A percentile compares a stretch with the other conserved stretches of the same genome.
phyloP scores from a whole-genome alignment of 1,140 invertebrate species.

The Sitophilus oryzae region DNA sequence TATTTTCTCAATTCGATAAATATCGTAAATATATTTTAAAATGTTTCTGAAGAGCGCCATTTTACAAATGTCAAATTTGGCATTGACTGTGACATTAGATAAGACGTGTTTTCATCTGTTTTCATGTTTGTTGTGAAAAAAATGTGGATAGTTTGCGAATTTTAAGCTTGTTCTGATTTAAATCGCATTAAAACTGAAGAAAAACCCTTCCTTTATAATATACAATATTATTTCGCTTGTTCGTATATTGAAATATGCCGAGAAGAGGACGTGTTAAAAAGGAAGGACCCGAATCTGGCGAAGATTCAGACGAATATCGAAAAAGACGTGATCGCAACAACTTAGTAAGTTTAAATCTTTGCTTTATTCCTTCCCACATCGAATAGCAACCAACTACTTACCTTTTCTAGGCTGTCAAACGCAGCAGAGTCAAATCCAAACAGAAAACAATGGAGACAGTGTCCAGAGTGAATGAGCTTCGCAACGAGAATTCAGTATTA shows the following conservation, averaged over 20 bases:
- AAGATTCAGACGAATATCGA: constrained; percentile 73
- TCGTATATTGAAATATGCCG: constrained; percentile 34
- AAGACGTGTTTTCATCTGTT: not conserved
- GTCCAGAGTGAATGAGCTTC: constrained; percentile 67
- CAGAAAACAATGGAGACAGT: constrained; percentile 74
- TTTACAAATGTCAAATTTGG: too few relatives aligned
- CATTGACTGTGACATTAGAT: not conserved
- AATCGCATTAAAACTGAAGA: not conserved
- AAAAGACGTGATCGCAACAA: constrained; percentile 78
- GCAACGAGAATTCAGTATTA: constrained; percentile 76
- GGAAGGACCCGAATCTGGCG: constrained; percentile 47
- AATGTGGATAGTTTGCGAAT: not conserved
- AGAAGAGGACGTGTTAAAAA: constrained; percentile 35
- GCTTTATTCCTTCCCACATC: not conserved
- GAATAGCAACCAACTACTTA: too few relatives aligned
- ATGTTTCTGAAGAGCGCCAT: too few relatives aligned
- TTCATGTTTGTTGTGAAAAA: not conserved
- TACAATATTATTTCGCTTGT: not conserved
- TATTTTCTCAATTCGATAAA: too few relatives aligned
- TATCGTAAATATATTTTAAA: too few relatives aligned
- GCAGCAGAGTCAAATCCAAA: constrained; percentile 82
- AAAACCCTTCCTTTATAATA: not conserved
- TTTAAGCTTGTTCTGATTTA: not conserved
- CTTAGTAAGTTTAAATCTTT: constrained; percentile 55
- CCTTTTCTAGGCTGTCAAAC: constrained; percentile 72